Percentiles rank a stretch among this genome's conserved stretches.
Conservation (phyloP, 35 echinoderm and acorn worm species). For the Ptychodera flava region DNA sequence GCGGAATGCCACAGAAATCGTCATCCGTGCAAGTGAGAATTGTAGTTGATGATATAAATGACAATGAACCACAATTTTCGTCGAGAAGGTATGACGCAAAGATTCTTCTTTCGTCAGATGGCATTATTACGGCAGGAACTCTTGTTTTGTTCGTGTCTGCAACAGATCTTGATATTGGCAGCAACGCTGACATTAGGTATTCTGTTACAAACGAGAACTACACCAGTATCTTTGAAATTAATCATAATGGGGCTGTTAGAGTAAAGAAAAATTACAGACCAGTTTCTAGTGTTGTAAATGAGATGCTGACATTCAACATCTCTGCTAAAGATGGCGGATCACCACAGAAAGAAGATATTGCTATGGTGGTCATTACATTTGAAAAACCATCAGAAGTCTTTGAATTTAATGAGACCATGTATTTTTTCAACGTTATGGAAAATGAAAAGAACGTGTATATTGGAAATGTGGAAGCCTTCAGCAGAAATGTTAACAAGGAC, state of each 20-base stretch:
- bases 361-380: not conserved
- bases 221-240: not conserved
- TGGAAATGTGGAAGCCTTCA: not conserved
- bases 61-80: constrained; percentile 55
- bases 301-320: not conserved
- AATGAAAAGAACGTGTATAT: not conserved
- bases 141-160: not conserved
- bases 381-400: not conserved
- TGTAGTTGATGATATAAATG: constrained; percentile 75
- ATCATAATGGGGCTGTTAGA: not conserved
- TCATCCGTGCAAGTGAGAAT: constrained; percentile 59
- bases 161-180: not conserved
- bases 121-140: not conserved
- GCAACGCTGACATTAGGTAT: not conserved
- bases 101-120: not conserved
- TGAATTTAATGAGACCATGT: not conserved
- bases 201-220: not conserved
- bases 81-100: not conserved
- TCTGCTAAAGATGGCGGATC: not conserved
- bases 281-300: not conserved
- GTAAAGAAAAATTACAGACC: not conserved
- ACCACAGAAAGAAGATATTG: not conserved
- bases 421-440: not conserved
- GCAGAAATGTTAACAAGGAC: not conserved
- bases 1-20: constrained; percentile 52